phyloP scores from a whole-genome alignment of 1,140 invertebrate species.

The Hycleus phaleratus region DNA sequence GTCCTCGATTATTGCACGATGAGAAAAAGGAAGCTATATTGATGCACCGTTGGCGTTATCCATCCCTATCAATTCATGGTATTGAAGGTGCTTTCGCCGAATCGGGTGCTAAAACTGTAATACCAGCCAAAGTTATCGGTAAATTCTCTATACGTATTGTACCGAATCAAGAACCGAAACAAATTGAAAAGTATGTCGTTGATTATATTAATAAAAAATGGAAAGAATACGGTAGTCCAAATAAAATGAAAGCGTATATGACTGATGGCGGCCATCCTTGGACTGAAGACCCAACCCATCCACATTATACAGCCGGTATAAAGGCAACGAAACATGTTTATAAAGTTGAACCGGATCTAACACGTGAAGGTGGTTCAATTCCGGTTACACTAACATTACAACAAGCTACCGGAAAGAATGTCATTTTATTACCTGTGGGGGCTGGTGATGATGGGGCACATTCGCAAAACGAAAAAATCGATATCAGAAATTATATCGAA shows the following conservation, averaged over 20 bases:
- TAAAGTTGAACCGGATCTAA: conserved; percentile 88
- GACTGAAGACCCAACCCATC: conserved; percentile 86
- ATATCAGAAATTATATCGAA: conserved; percentile 87
- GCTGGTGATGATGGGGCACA: conserved; percentile 94
- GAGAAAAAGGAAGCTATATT: conserved; percentile 69
- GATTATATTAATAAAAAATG: conserved; percentile 68
- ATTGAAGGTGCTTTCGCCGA: conserved; percentile 86
- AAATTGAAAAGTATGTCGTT: conserved; percentile 65
- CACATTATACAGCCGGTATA: conserved; percentile 83
- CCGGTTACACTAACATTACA: conserved; percentile 82
- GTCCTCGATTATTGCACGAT: conserved; percentile 61
- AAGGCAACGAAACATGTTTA: conserved; percentile 85
- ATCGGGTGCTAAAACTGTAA: conserved; percentile 89
- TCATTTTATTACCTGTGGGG: conserved; percentile 86
- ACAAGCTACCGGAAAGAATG: conserved; percentile 86
- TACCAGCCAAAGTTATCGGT: conserved; percentile 88
- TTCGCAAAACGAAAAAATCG: conserved; percentile 96
- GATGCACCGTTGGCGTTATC: conserved; percentile 88
- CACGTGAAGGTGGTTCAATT: conserved; percentile 83
- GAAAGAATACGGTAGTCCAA: conserved; percentile 70
- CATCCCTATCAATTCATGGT: conserved; percentile 85
- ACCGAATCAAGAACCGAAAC: conserved; percentile 77
- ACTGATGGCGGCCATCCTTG: conserved; percentile 79
- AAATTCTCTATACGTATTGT: conserved; percentile 96
- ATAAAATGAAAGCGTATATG: conserved; percentile 67